These are phyloP conservation scores for Epizoanthus fatuus DNA, from an alignment of 92 coral and sea anemone species.

Conservation along the genomic window DNA sequence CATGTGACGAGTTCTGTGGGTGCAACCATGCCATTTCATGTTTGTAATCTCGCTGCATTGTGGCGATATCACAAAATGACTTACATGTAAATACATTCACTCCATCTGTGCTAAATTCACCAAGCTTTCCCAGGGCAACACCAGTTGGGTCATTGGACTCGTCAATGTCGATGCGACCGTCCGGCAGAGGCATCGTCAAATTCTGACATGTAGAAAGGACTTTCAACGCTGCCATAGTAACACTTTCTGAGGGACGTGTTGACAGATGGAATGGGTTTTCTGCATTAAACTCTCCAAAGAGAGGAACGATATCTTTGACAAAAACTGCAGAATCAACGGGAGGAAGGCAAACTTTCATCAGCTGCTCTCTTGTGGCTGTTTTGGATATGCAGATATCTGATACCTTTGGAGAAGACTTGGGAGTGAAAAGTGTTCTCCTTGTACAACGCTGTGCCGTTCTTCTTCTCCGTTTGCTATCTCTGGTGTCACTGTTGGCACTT, in stretches of 20 bases:
- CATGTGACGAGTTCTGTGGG: not conserved
- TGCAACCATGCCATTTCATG: slow-evolving; percentile 23
- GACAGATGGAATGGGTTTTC: slow-evolving; percentile 21
- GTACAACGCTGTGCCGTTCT: not conserved
- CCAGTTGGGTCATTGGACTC: slow-evolving; percentile 16
- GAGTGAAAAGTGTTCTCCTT: not conserved
- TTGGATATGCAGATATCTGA: slow-evolving; percentile 8
- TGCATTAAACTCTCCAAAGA: slow-evolving; percentile 11
- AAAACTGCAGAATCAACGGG: not conserved
- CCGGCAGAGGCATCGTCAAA: not conserved
- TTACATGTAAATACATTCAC: slow-evolving; percentile 2
- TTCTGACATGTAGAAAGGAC: slow-evolving; percentile 6
- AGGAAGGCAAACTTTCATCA: slow-evolving; percentile 26
- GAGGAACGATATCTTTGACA: not conserved
- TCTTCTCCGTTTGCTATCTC: too few species aligned
- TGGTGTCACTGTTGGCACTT: too few species aligned
- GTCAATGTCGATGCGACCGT: slow-evolving; percentile 12
- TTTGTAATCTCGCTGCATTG: slow-evolving; percentile 14
- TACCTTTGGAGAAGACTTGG: not conserved
- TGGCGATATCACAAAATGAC: slow-evolving; percentile 17
- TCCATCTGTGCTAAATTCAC: not conserved
- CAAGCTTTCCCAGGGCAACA: slow-evolving; percentile 21
- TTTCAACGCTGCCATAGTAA: slow-evolving; percentile 5
- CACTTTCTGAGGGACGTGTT: slow-evolving; percentile 31
- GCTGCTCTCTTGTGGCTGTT: slow-evolving; percentile 27